Evolutionary conservation across 2,113 vertebrate species (phyloP).

Genomic region (Callionymus lyra): DNA sequence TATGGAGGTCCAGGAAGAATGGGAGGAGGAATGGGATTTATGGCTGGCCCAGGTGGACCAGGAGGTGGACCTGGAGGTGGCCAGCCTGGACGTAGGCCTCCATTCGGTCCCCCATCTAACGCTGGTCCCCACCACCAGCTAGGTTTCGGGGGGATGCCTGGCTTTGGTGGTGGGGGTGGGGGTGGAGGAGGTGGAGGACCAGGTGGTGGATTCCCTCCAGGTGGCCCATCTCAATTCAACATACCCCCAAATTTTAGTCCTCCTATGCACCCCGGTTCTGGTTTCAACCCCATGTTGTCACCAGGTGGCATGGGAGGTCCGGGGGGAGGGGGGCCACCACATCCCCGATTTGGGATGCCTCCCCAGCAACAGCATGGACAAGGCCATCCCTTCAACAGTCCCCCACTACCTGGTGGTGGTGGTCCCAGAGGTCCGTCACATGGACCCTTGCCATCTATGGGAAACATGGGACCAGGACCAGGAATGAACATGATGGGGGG

Average conservation of each 20-base stretch:
- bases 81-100: slow-evolving; percentile 67
- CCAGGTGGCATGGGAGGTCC: slow-evolving; percentile 69
- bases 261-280: slow-evolving; percentile 78
- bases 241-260: slow-evolving; percentile 91
- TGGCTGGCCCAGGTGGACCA: slow-evolving; percentile 63
- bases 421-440: slow-evolving; percentile 68
- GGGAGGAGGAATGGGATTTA: slow-evolving; percentile 66
- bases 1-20: slow-evolving; percentile 65
- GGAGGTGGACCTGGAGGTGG: slow-evolving; percentile 61
- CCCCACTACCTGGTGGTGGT: slow-evolving; percentile 66
- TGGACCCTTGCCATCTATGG: slow-evolving; percentile 65
- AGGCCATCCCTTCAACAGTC: slow-evolving; percentile 69
- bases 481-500: slow-evolving; percentile 70
- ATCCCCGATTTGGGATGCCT: slow-evolving; percentile 69
- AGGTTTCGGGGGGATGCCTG: slow-evolving; percentile 75
- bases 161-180: slow-evolving; percentile 65
- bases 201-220: slow-evolving; percentile 66
- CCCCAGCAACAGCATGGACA: slow-evolving; percentile 72
- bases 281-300: slow-evolving; percentile 89
- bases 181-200: slow-evolving; percentile 54
- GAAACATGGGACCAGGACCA: slow-evolving; percentile 58
- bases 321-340: slow-evolving; percentile 66
- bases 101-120: slow-evolving; percentile 69
- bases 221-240: slow-evolving; percentile 74
- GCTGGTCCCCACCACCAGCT: slow-evolving; percentile 80